Conservation (phyloP, 2,888 invertebrate species). For the Sinohyriopsis cumingii region DNA sequence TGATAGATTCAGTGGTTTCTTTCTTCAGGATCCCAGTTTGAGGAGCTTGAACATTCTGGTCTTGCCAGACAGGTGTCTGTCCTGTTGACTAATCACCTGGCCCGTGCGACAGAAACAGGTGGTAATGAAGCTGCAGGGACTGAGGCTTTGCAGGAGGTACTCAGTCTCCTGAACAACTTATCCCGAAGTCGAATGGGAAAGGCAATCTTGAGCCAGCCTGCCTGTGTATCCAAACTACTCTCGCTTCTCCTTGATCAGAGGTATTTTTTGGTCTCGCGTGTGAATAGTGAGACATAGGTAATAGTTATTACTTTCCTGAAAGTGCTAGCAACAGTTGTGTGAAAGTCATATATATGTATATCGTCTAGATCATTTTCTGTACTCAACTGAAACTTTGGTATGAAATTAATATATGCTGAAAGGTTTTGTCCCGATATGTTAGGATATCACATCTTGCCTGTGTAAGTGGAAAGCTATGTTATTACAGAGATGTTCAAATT, state of each 20-base stretch:
- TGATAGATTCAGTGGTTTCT: background rate
- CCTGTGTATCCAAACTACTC: constrained; percentile 71
- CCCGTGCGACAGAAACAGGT: constrained; percentile 69
- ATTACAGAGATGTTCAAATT: too few species aligned
- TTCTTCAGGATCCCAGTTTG: constrained; percentile 51
- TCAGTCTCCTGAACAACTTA: constrained; percentile 68
- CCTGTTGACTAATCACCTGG: constrained; percentile 70
- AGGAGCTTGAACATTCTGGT: constrained; percentile 69
- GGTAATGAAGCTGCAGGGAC: constrained; percentile 69
- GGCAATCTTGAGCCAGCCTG: constrained; percentile 70
- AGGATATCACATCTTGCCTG: too few species aligned
- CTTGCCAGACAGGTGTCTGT: constrained; percentile 71
- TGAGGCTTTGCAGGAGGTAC: constrained; percentile 71
- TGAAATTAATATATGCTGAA: too few species aligned
- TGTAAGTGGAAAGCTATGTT: too few species aligned
- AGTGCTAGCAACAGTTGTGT: background rate
- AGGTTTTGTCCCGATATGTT: too few species aligned
- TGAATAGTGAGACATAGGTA: background rate
- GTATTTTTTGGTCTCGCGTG: constrained; percentile 32
- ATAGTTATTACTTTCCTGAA: background rate
- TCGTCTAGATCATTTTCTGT: too few species aligned
- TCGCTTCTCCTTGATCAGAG: constrained; percentile 70
- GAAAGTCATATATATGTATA: too few species aligned
- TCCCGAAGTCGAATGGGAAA: constrained; percentile 70
- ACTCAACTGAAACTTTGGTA: too few species aligned